Evolutionary conservation across 2,113 vertebrate species (phyloP), one percentile per base, ranked within the genome.

Genomic region (Ardeotis arabs): DNA sequence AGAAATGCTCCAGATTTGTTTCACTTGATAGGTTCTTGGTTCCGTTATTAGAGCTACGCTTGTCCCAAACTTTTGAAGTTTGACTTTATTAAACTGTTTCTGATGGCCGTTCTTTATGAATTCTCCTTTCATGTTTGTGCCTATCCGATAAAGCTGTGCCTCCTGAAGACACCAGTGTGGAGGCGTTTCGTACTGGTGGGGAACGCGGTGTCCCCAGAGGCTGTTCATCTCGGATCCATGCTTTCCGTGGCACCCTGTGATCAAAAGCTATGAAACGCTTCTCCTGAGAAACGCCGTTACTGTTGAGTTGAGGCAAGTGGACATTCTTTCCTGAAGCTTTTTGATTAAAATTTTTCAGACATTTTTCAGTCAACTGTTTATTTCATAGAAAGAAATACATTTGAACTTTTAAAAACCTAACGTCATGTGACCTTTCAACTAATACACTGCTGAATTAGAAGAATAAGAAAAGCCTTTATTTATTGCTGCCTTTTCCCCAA

Each of bases 171-270:
- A 41, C 35, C 25, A 7, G 3, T 14, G 70, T 25, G 67, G 67
- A 83, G 45, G 59, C 0, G 7, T 50, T 75, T 78, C 18, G 0
- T 25, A 9, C 17, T 39, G 55, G 24, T 68, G 44, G 62, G 41
- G 62, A 52, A 16, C 1, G 0, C 1, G 2, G 53, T 15, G 28
- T n/a, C 77, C 55, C 69, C 72, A 59, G 49, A 66, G 83, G 82
- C 79, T 53, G 44, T 21, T 68, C 31, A 2, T 31, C 41, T 66
- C 13, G 3, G 19, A 47, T 39, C 59, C 0, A 0, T 58, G 67
- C 79, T 86, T 73, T 69, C 72, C 4, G 0, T 35, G 72, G 45
- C 58, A 22, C 24, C 49, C 52, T 1, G 0, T 7, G 28, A 82
- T 63, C 44, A 69, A 52, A 70, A 75, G 39, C 62, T 44, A 4